Evolutionary conservation across 2,888 invertebrate genomes (phyloP), one percentile per base, ranked within the genome.

Genomic region (Eustalomyia histrio): DNA sequence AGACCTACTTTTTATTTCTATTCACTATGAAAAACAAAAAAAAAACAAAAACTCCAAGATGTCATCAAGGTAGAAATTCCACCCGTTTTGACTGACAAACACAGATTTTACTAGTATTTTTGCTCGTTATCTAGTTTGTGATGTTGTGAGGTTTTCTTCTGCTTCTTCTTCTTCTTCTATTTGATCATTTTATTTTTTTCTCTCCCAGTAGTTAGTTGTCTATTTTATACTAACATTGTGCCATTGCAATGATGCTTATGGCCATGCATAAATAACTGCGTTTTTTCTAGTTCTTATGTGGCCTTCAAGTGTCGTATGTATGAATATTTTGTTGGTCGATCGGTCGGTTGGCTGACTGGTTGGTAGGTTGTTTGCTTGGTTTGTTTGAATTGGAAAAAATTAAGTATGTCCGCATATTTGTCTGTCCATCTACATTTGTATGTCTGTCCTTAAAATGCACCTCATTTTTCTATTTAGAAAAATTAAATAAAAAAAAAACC

Each of bases 231-330:
- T 6, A 39, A 39, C 39, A 69, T 72, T 76, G 76, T 63, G 64
- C 64, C 18, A 76, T 64, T 64, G 63, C 58, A 71, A 58, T 67
- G 75, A 47, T 33, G 65, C 61, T 80, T 76, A 72, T 80, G 76
- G 76, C 58, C 76, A 60, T 64, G 68, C 73, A 80, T 76, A 76
- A 76, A 80, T 80, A 76, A 73, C 80, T 76, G 68, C 74, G 60
- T 65, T 81, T 76, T 67, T 55, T 35, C 76, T 60, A 71, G 81
- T 81, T 78, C 81, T 81, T 78, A 78, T 75, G 81, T 78, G 81
- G 81, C 81, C 81, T 81, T 81, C 81, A 81, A 81, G 78, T 81
- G 81, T 81, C 81, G 78, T 74, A 65, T 47, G 73, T 50, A 53
- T 73, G 29, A 65, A 53, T 74, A 21, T 58, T 64, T 33, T 55